A percentile compares a stretch with the other conserved stretches of the same genome.
Conservation (phyloP, 2,113 vertebrate genomes). For the Hemichromis elongatus region DNA sequence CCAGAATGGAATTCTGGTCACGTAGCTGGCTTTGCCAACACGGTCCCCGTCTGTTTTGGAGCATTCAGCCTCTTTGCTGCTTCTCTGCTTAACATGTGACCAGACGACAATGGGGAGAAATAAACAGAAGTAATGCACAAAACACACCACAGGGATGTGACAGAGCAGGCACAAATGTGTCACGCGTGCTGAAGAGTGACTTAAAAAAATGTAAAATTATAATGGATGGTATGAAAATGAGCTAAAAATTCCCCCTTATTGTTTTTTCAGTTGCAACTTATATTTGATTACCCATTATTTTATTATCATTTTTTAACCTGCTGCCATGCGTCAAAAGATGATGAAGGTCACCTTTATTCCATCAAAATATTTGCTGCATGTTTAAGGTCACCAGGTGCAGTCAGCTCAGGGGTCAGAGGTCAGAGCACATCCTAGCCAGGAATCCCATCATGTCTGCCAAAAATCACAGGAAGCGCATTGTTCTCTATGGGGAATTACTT, state of each 20-base stretch:
- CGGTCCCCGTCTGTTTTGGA: slow-evolving; percentile 36
- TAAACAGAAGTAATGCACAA: slow-evolving; percentile 6
- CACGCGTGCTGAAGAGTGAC: neutral
- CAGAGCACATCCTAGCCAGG: slow-evolving; percentile 21
- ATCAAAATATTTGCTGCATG: slow-evolving; percentile 26
- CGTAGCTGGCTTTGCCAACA: neutral
- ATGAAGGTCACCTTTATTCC: slow-evolving; percentile 5
- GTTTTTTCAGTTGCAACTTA: neutral
- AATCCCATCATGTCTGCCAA: slow-evolving; percentile 35
- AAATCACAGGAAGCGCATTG: slow-evolving; percentile 40
- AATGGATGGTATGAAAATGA: neutral
- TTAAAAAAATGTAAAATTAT: neutral
- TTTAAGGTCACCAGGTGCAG: slow-evolving; percentile 22
- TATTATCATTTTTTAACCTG: neutral
- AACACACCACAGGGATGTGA: neutral
- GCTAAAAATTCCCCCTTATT: neutral
- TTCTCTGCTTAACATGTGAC: slow-evolving; percentile 11
- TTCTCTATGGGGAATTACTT: slow-evolving; percentile 14
- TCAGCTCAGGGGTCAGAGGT: slow-evolving; percentile 23
- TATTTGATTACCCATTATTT: neutral
- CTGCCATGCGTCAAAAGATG: neutral
- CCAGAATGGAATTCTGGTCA: slow-evolving; percentile 1
- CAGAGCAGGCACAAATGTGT: neutral
- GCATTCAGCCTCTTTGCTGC: neutral
- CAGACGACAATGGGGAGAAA: neutral